These are phyloP conservation scores for Drosophila neocordata DNA, from an alignment of 1,140 invertebrate genomes.

Conservation along the genomic window DNA sequence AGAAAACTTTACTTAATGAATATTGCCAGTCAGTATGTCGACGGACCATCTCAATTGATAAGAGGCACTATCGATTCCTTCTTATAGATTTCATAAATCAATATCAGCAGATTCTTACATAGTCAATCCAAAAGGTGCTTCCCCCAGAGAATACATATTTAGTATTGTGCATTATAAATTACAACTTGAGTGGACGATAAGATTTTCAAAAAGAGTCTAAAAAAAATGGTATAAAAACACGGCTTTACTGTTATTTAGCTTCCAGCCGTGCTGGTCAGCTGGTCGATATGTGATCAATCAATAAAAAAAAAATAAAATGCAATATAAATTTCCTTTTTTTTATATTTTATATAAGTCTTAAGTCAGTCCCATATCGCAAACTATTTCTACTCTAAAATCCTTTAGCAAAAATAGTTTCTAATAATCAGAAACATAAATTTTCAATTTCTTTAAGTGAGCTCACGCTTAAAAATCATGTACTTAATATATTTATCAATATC, in stretches of 20 bases:
- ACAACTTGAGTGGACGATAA: neutral
- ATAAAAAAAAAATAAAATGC: neutral
- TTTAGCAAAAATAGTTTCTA: no score
- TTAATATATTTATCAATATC: no score
- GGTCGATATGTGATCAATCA: neutral
- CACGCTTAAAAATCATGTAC: no score
- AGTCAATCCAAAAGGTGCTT: constrained; percentile 8
- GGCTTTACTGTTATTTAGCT: neutral
- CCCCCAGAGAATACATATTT: neutral
- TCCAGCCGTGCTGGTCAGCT: neutral
- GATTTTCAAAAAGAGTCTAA: neutral
- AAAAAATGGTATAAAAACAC: constrained; percentile 1
- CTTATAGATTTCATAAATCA: constrained; percentile 7
- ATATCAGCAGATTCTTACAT: constrained; percentile 11
- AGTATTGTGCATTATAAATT: neutral
- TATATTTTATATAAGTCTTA: neutral
- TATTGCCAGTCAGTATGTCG: neutral
- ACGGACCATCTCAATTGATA: neutral
- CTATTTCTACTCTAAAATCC: no score
- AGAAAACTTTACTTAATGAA: neutral
- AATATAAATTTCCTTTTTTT: no score
- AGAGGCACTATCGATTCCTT: neutral
- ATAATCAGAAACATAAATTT: no score
- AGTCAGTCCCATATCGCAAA: neutral
- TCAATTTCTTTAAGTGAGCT: neutral